phyloP scores from a whole-genome alignment of 2,113 vertebrate genomes.

The Sitta europaea region DNA sequence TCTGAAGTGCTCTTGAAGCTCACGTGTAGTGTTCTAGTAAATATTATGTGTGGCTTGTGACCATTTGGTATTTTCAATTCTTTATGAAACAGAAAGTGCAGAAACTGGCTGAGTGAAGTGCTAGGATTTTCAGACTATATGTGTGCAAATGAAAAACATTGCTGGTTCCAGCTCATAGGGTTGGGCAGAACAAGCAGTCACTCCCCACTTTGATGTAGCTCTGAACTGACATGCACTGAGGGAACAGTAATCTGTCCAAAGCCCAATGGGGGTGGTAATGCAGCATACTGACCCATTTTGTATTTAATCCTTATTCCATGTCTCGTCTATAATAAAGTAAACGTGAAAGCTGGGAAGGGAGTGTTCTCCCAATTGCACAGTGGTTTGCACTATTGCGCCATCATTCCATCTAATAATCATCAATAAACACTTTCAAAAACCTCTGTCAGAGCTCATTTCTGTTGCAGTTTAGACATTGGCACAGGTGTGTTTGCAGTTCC shows the following conservation, averaged over 20 bases:
- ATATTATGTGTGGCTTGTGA: neutral
- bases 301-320: constrained; percentile 44
- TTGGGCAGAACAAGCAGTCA: neutral
- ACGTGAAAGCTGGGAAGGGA: constrained; percentile 56
- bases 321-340: constrained; percentile 55
- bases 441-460: neutral
- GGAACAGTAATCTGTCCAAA: neutral
- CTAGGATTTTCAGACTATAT: neutral
- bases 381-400: constrained; percentile 68
- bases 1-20: neutral
- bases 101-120: neutral
- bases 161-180: neutral
- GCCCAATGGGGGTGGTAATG: neutral
- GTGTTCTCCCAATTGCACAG: constrained; percentile 43
- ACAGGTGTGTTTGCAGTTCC: neutral
- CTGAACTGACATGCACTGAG: constrained; percentile 4
- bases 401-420: constrained; percentile 60
- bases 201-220: neutral
- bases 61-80: neutral
- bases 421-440: constrained; percentile 75
- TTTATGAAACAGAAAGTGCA: neutral
- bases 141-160: neutral
- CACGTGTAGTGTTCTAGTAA: neutral
- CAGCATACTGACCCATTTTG: constrained; percentile 44
- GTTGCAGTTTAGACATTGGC: neutral